Percentiles rank a stretch among this genome's conserved stretches.
phyloP scores from a whole-genome alignment of 2,888 invertebrate species.

The Tetanocera ferruginea region DNA sequence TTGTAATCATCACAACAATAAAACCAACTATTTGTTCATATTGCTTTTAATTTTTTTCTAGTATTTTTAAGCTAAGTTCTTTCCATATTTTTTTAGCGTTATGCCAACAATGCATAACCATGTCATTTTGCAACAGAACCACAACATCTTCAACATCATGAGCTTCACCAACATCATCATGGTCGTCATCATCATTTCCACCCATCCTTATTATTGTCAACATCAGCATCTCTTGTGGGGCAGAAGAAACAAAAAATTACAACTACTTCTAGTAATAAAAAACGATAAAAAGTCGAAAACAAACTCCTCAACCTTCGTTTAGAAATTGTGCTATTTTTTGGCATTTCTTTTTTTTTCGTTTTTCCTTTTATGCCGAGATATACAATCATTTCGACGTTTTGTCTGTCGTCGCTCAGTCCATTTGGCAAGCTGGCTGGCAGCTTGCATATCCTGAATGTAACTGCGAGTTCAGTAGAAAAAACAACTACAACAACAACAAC shows the following conservation, averaged over 20 bases:
- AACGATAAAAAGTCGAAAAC: not conserved
- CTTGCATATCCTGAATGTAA: constrained; percentile 51
- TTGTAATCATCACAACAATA: no score
- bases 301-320: constrained; percentile 16
- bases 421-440: constrained; percentile 44
- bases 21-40: no score
- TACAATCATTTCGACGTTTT: constrained; percentile 49
- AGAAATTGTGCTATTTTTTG: constrained; percentile 48
- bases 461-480: constrained; percentile 40
- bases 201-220: no score
- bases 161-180: no score
- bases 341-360: constrained; percentile 39
- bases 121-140: no score
- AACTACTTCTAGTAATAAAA: not conserved
- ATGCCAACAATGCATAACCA: no score
- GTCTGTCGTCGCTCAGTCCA: constrained; percentile 19
- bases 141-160: no score
- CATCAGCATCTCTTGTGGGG: no score
- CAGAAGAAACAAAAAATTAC: not conserved
- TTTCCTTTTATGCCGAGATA: constrained; percentile 49
- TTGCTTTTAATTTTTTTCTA: no score
- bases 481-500: constrained; percentile 28
- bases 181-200: no score
- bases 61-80: no score
- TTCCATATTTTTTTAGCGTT: no score